Percentiles rank a stretch among this genome's conserved stretches.
phyloP scores from a whole-genome alignment of 2,113 vertebrate genomes.

The Grammomys surdaster region DNA sequence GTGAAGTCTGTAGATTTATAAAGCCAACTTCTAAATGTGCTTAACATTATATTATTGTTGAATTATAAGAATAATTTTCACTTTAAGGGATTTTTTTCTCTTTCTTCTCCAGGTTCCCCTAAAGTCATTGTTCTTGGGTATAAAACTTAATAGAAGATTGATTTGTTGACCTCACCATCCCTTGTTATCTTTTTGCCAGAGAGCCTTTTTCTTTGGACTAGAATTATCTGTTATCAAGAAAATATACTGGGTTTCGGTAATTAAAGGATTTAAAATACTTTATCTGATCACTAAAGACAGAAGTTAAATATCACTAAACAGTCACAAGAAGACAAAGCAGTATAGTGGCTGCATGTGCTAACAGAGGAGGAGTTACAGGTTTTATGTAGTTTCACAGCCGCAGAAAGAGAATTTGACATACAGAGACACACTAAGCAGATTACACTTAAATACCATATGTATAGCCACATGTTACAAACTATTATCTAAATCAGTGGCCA shows the following conservation, averaged over 20 bases:
- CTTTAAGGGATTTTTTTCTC: constrained; percentile 14
- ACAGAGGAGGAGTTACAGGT: not conserved
- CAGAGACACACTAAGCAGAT: not conserved
- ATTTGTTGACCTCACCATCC: not conserved
- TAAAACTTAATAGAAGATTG: constrained; percentile 42
- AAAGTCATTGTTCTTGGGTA: constrained; percentile 42
- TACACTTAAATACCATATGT: not conserved
- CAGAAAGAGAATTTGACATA: not conserved
- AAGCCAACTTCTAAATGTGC: not conserved
- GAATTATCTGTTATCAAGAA: constrained; percentile 58
- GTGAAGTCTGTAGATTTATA: constrained; percentile 27
- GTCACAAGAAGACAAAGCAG: not conserved
- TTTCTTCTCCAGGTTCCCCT: constrained; percentile 1
- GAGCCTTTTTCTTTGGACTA: constrained; percentile 22
- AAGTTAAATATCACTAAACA: not conserved
- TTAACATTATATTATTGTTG: constrained; percentile 39
- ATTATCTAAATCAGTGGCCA: not conserved
- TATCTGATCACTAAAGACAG: constrained; percentile 3
- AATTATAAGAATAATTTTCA: constrained; percentile 39
- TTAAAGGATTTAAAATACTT: constrained; percentile 2
- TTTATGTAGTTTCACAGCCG: not conserved
- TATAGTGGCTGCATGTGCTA: not conserved
- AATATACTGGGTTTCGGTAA: not conserved
- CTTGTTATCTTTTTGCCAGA: constrained; percentile 17
- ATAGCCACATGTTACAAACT: not conserved